Percentiles rank a stretch among this genome's conserved stretches.
Conservation (phyloP, 2,797 vertebrate species). For the Dipus sagitta region DNA sequence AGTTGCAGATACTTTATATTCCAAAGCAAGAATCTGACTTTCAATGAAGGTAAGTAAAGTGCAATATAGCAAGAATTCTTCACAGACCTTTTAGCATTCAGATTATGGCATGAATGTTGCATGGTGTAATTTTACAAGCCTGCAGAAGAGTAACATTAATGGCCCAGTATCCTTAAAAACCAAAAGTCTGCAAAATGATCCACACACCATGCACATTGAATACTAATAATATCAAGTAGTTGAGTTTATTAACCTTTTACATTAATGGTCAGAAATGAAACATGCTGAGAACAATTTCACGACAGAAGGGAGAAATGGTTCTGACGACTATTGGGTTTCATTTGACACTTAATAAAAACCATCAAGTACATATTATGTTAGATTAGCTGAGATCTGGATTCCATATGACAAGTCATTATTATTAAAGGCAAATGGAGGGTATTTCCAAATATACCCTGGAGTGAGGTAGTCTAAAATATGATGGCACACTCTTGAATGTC, state of each 20-base stretch:
- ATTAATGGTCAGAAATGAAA: conserved; percentile 87
- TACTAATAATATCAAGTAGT: conserved; percentile 85
- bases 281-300: conserved; percentile 82
- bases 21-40: conserved; percentile 60
- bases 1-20: conserved; percentile 67
- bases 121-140: conserved; percentile 72
- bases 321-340: conserved; percentile 84
- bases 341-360: conserved; percentile 90
- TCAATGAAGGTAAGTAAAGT: conserved; percentile 72
- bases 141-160: conserved; percentile 81
- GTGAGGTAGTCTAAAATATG: conserved; percentile 90
- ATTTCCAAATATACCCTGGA: conserved; percentile 91
- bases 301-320: conserved; percentile 85
- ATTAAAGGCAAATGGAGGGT: conserved; percentile 91
- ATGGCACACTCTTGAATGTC: conserved; percentile 89
- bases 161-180: conserved; percentile 79
- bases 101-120: conserved; percentile 67
- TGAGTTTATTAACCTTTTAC: conserved; percentile 89
- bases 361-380: conserved; percentile 89
- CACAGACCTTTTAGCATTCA: conserved; percentile 75
- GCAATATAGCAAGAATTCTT: conserved; percentile 75
- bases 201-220: conserved; percentile 82
- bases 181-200: conserved; percentile 84
- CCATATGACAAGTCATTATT: conserved; percentile 91
- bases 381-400: conserved; percentile 89